Conservation (phyloP, 2,888 invertebrate species). For the Dicycla oo region DNA sequence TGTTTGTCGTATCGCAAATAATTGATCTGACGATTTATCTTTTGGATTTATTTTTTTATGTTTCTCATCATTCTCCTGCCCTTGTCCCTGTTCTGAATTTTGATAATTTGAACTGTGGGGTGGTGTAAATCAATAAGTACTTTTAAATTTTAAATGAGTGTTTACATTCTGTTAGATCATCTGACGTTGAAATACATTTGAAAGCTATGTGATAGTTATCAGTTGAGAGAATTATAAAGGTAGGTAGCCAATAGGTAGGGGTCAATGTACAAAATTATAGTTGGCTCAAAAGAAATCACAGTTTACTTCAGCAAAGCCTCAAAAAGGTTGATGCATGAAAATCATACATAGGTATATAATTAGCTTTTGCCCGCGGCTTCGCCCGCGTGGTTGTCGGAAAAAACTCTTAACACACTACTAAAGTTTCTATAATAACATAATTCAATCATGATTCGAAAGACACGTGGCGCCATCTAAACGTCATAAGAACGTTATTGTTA, state of each 20-base stretch:
- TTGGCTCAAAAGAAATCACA: background rate
- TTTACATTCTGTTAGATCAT: background rate
- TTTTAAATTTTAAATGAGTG: background rate
- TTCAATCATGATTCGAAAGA: too few relatives aligned
- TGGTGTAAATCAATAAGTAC: background rate
- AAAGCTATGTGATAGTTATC: constrained; percentile 3
- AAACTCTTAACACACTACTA: too few relatives aligned
- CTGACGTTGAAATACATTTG: background rate
- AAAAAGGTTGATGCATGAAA: too few relatives aligned
- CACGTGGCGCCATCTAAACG: too few relatives aligned
- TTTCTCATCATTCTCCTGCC: too few relatives aligned
- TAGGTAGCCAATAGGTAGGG: background rate
- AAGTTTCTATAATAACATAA: too few relatives aligned
- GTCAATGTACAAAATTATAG: background rate
- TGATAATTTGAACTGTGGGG: background rate
- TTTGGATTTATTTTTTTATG: constrained; percentile 8
- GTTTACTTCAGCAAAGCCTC: background rate
- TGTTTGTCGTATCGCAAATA: constrained; percentile 57
- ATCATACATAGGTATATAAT: too few relatives aligned
- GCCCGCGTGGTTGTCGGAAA: too few relatives aligned
- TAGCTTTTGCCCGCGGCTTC: too few relatives aligned
- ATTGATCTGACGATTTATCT: constrained; percentile 41
- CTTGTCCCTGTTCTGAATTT: too few relatives aligned
- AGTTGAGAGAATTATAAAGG: background rate
- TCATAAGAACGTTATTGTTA: too few relatives aligned